Conservation (phyloP, 2,888 invertebrate species). For the Gibbula magus region DNA sequence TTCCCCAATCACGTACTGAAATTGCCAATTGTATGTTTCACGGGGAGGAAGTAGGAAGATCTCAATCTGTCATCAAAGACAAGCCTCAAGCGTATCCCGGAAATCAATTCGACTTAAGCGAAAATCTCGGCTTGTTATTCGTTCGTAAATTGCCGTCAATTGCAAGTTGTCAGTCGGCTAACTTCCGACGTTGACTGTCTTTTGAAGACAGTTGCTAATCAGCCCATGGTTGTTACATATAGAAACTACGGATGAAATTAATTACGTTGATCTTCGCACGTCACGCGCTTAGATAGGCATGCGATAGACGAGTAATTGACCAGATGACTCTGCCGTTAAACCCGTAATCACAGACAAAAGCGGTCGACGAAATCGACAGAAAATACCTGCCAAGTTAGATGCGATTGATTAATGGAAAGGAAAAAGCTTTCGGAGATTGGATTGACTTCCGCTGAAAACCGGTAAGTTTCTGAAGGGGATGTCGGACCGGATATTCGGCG, state of each 20-base stretch:
- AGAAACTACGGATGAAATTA: constrained; percentile 27
- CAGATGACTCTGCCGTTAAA: constrained; percentile 5
- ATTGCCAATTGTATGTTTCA: constrained; percentile 10
- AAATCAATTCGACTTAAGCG: constrained; percentile 26
- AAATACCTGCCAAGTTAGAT: constrained; percentile 21
- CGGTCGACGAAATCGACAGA: neutral
- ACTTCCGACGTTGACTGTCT: constrained; percentile 13
- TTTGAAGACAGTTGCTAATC: constrained; percentile 22
- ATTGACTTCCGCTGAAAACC: constrained; percentile 14
- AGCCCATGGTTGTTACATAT: constrained; percentile 17
- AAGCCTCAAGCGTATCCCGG: neutral
- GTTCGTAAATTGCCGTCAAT: constrained; percentile 26
- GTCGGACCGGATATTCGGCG: constrained; percentile 1
- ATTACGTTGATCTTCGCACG: constrained; percentile 24
- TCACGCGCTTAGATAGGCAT: constrained; percentile 11
- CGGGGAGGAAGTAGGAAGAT: neutral
- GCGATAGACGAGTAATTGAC: constrained; percentile 14
- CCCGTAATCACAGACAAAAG: constrained; percentile 23
- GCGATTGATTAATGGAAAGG: constrained; percentile 24
- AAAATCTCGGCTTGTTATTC: constrained; percentile 27
- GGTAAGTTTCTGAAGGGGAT: constrained; percentile 4
- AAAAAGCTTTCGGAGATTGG: constrained; percentile 19
- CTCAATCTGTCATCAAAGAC: constrained; percentile 13
- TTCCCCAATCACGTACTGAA: neutral
- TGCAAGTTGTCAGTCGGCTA: constrained; percentile 18